Evolutionary conservation across 2,113 vertebrate genomes (phyloP).

Genomic region (Pyxicephalus adspersus): DNA sequence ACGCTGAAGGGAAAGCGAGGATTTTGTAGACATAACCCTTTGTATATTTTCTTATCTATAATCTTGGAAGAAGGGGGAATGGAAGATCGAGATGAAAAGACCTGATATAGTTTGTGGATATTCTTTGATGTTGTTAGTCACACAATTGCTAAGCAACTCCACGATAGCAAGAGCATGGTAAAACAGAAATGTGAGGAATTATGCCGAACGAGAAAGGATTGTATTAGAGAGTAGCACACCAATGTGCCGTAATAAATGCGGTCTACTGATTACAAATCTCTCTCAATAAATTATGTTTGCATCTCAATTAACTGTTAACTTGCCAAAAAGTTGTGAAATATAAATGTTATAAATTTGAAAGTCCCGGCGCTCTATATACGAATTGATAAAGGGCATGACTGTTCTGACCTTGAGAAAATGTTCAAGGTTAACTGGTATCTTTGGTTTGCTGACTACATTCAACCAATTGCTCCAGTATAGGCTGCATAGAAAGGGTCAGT

Average conservation of each 20-base stretch:
- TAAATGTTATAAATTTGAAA: neutral
- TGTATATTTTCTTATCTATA: slow-evolving; percentile 48
- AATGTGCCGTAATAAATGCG: slow-evolving; percentile 1
- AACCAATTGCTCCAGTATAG: too few species aligned
- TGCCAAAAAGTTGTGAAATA: too few species aligned
- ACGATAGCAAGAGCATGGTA: neutral
- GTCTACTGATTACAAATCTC: neutral
- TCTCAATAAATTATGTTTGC: neutral
- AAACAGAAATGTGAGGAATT: slow-evolving; percentile 7
- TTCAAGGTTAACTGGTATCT: neutral
- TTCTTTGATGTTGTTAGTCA: slow-evolving; percentile 49
- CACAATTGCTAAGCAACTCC: slow-evolving; percentile 40
- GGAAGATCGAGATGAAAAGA: slow-evolving; percentile 36
- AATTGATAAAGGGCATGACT: neutral
- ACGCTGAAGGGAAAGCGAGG: slow-evolving; percentile 1
- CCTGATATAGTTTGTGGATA: slow-evolving; percentile 18
- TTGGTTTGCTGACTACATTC: neutral
- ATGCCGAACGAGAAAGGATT: neutral
- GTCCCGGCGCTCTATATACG: neutral
- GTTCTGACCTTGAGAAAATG: neutral
- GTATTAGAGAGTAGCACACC: neutral
- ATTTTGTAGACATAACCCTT: slow-evolving; percentile 30
- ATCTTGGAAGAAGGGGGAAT: slow-evolving; percentile 20
- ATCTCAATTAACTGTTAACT: neutral
- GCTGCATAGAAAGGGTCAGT: too few species aligned